Base-by-base conservation (phyloP, 1,140 invertebrate species). In the Platyscapa corneri region DNA sequence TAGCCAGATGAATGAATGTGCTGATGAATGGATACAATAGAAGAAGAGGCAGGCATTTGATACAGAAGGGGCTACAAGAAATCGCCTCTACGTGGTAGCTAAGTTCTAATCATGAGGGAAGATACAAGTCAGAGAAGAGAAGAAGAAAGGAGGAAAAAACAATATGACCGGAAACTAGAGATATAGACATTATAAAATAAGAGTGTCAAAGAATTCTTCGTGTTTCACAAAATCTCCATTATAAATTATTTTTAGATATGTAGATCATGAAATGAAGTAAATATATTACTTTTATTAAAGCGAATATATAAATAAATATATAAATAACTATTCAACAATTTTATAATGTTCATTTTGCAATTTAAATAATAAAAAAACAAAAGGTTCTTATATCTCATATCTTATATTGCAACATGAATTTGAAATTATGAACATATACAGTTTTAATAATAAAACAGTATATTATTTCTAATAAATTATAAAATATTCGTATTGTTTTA, bases 11-110 rank as follows among this genome's bases (percentile, higher is more conserved):
- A 93, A 93, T 92, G 91, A 93, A 92, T 92, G 90, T 89, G 89
- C 88, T 93, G 92, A 93, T 92, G 92, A 93, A 92, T 92, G 90
- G 87, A 86, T 88, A 93, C 91, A 92, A 92, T 92, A 87, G 90
- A 82, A 90, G 89, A 91, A 90, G 88, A 91, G 89, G 34, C 76
- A 42, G 89, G 88, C 86, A 88, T 79, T 86, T 89, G 87, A 89
- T 88, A 92, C 90, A 92, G 92, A 92, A 86, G 90, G 83, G 88
- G 90, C 89, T 91, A 92, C 91, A 92, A 93, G 92, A 92, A 92
- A 89, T 91, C 88, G 88, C 88, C 89, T 89, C 86, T 88, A 85
- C 87, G 86, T 72, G 88, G 84, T 87, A 88, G 85, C 85, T 90
- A 90, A 91, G 90, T 90, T 88, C 49, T 85, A 88, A 89, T 89